These are phyloP conservation scores for Sinocyclocheilus anshuiensis DNA, from an alignment of 2,113 vertebrate species.

Conservation along the genomic window DNA sequence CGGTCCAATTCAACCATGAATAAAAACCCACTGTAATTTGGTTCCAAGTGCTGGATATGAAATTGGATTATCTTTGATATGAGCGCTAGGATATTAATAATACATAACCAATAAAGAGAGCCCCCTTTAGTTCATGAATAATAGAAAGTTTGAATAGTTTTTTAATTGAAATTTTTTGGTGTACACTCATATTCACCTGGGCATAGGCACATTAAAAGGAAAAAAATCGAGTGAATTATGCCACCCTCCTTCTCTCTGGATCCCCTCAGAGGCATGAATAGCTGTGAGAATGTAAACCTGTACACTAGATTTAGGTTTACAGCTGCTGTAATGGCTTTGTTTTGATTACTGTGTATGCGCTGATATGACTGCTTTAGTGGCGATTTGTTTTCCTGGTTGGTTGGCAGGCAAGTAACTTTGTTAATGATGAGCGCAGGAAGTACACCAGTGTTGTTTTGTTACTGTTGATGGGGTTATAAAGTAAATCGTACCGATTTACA, in stretches of 20 bases:
- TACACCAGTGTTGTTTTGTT: background rate
- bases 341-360: slow-evolving; percentile 24
- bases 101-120: slow-evolving; percentile 53
- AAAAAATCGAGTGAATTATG: background rate
- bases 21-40: slow-evolving; percentile 54
- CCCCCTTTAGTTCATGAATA: slow-evolving; percentile 57
- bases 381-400: background rate
- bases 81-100: slow-evolving; percentile 58
- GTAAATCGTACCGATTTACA: background rate
- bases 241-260: slow-evolving; percentile 11
- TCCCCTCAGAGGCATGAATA: slow-evolving; percentile 6
- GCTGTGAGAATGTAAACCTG: slow-evolving; percentile 35
- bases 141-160: slow-evolving; percentile 58
- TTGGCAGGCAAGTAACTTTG: background rate
- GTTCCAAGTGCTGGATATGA: slow-evolving; percentile 46
- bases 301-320: slow-evolving; percentile 37
- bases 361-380: slow-evolving; percentile 8
- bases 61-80: slow-evolving; percentile 53
- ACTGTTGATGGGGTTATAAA: background rate
- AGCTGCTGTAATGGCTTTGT: slow-evolving; percentile 42
- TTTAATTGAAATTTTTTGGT: slow-evolving; percentile 61
- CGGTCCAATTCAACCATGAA: slow-evolving; percentile 48
- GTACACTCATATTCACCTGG: slow-evolving; percentile 43
- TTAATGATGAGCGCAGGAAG: background rate
- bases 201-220: slow-evolving; percentile 8